Evolutionary conservation across 2,113 vertebrate genomes (phyloP).

Genomic region (Pachyramphus minor): DNA sequence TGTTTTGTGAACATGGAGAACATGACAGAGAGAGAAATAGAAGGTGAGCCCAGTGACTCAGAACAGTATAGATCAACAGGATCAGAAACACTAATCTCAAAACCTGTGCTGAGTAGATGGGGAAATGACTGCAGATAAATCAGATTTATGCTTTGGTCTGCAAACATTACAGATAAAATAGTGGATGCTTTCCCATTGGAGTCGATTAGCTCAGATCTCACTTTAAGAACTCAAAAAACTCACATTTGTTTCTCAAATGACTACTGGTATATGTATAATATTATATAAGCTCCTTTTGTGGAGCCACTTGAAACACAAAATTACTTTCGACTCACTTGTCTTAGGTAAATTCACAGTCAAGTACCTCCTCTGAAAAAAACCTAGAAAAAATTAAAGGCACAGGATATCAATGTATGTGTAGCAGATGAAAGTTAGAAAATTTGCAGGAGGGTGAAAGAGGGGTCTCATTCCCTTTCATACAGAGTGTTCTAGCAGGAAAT

Average conservation of each 20-base stretch:
- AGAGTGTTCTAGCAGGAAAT: background rate
- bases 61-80: background rate
- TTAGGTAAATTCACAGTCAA: background rate
- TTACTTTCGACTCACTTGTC: background rate
- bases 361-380: background rate
- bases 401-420: background rate
- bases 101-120: background rate
- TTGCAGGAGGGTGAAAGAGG: background rate
- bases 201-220: background rate
- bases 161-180: background rate
- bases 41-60: background rate
- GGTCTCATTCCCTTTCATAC: background rate
- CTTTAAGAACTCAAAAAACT: background rate
- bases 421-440: background rate
- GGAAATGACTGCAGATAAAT: background rate
- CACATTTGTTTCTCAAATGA: background rate
- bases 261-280: background rate
- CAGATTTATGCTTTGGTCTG: background rate
- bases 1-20: background rate
- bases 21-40: background rate
- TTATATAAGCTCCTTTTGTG: background rate
- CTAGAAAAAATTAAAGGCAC: background rate
- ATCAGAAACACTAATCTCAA: background rate
- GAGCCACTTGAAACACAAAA: slow-evolving; percentile 1
- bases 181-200: background rate